Percentiles rank a stretch among this genome's conserved stretches.
These are phyloP conservation scores for Crocuta crocuta DNA, from an alignment of 2,113 vertebrate species.

Conservation along the genomic window DNA sequence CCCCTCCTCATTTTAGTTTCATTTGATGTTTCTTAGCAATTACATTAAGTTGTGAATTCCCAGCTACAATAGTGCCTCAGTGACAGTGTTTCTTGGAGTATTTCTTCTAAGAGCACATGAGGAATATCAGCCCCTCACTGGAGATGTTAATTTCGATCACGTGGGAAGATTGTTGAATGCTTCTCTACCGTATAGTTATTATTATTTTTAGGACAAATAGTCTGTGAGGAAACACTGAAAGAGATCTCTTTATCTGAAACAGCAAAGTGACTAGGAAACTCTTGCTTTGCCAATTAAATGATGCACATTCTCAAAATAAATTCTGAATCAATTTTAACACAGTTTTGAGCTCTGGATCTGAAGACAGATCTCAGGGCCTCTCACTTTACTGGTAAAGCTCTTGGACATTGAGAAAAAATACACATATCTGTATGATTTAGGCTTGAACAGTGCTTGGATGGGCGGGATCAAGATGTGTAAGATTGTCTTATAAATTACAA, in stretches of 20 bases:
- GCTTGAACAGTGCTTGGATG: not conserved
- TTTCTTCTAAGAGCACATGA: not conserved
- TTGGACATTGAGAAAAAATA: not conserved
- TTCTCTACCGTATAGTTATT: not conserved
- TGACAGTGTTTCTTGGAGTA: rapidly evolving
- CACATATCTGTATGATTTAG: not conserved
- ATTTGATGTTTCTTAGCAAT: not conserved
- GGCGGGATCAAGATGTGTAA: not conserved
- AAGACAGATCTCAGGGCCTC: not conserved
- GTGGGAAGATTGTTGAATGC: not conserved
- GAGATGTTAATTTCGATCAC: not conserved
- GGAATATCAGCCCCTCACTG: not conserved
- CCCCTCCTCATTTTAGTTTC: not conserved
- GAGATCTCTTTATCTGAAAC: not conserved
- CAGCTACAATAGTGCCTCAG: not conserved
- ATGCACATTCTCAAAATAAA: not conserved
- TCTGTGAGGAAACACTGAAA: not conserved
- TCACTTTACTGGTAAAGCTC: not conserved
- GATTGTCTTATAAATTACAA: not conserved
- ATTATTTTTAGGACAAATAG: not conserved
- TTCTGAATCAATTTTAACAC: not conserved
- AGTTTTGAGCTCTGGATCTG: not conserved
- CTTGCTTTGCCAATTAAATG: not conserved
- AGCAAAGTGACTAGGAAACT: not conserved
- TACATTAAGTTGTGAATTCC: not conserved